Conservation (phyloP, 1,140 invertebrate genomes). For the Pseudomyrmex dendroicus region DNA sequence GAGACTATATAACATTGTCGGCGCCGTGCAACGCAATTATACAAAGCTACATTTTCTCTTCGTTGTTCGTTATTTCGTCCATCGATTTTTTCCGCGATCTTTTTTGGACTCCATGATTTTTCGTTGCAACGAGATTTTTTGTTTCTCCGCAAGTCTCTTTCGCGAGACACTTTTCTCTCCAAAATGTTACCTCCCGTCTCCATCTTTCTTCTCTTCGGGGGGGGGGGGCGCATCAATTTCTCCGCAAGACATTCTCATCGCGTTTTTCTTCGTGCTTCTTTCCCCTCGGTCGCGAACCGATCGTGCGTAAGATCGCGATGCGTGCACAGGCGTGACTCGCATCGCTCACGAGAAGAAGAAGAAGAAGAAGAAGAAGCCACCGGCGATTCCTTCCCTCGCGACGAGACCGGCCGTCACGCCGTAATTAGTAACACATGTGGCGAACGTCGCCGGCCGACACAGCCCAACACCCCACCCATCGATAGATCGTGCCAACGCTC, state of each 20-base stretch:
- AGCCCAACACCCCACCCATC: slow-evolving; percentile 61
- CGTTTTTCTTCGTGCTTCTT: slow-evolving; percentile 1
- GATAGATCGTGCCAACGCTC: slow-evolving; percentile 60
- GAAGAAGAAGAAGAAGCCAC: slow-evolving; percentile 11
- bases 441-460: slow-evolving; percentile 29
- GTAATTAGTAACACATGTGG: slow-evolving; percentile 80
- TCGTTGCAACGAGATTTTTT: neutral
- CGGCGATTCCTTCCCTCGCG: slow-evolving; percentile 55
- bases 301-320: slow-evolving; percentile 67
- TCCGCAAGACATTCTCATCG: neutral
- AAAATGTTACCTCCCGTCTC: too few species aligned
- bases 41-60: neutral
- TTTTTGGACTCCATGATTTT: neutral
- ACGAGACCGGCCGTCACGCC: slow-evolving; percentile 56
- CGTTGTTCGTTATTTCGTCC: neutral
- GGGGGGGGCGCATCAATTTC: neutral
- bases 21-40: slow-evolving; percentile 10
- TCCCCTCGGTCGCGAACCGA: slow-evolving; percentile 5
- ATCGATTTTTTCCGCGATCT: neutral
- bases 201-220: neutral
- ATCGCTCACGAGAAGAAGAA: slow-evolving; percentile 7
- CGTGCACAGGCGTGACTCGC: slow-evolving; percentile 55
- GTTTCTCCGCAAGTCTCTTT: slow-evolving; percentile 4
- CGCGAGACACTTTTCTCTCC: too few species aligned
- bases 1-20: neutral